phyloP scores from a whole-genome alignment of 1,140 invertebrate species.

The Stegodyphus mimosarum region DNA sequence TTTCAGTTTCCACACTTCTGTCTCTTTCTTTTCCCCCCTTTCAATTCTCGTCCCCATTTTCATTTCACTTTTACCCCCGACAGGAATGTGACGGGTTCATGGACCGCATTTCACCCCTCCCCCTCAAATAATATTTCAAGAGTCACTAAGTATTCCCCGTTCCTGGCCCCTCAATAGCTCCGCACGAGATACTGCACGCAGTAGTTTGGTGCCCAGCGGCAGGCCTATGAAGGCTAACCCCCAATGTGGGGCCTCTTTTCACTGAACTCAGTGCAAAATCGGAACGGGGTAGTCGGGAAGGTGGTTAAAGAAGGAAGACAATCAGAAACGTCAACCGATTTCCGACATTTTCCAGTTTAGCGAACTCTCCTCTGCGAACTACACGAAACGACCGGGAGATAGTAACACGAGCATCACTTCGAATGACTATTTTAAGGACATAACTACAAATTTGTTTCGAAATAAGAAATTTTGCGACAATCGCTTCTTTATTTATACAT shows the following conservation, averaged over 20 bases:
- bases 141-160: slow-evolving; percentile 9
- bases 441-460: no score
- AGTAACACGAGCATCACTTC: no score
- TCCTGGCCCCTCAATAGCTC: slow-evolving; percentile 23
- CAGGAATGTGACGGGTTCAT: slow-evolving; percentile 50
- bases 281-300: background rate
- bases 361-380: no score
- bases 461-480: no score
- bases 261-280: slow-evolving; percentile 30
- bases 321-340: no score
- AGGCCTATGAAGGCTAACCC: background rate
- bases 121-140: slow-evolving; percentile 40
- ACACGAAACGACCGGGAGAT: no score
- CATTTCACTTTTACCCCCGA: slow-evolving; percentile 2
- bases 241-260: background rate
- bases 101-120: slow-evolving; percentile 27
- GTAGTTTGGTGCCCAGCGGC: slow-evolving; percentile 16
- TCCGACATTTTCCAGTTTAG: no score
- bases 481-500: no score
- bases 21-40: background rate
- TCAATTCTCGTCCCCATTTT: background rate
- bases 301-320: no score
- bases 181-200: slow-evolving; percentile 14
- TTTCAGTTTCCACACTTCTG: slow-evolving; percentile 23
- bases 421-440: no score